Conservation (phyloP, 2,113 vertebrate species). For the Gracilinanus agilis region DNA sequence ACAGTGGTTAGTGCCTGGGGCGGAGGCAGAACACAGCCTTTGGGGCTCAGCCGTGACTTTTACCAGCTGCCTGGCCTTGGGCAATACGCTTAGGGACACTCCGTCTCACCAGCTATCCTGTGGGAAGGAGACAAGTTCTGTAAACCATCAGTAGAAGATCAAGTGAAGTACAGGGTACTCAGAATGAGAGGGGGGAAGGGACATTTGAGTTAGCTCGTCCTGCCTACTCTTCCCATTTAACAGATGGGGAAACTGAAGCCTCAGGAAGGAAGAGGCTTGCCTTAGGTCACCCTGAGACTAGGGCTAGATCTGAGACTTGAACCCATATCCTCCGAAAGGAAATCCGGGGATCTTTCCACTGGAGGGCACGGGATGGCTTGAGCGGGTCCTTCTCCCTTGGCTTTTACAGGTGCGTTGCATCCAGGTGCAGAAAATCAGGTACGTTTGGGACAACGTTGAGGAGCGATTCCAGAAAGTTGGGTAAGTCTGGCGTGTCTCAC, state of each 20-base stretch:
- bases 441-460: slow-evolving; percentile 81
- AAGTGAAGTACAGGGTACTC: neutral
- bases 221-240: neutral
- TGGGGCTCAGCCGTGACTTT: neutral
- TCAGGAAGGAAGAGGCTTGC: neutral
- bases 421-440: slow-evolving; percentile 85
- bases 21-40: neutral
- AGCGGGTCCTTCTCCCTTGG: slow-evolving; percentile 19
- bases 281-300: neutral
- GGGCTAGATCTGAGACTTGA: neutral
- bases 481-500: slow-evolving; percentile 72
- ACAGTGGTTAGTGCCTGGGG: neutral
- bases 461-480: slow-evolving; percentile 83
- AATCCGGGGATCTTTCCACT: neutral
- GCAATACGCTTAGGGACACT: neutral
- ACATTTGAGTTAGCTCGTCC: neutral
- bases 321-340: neutral
- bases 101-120: neutral
- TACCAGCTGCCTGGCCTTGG: neutral
- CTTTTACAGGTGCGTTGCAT: slow-evolving; percentile 81
- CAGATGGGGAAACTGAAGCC: neutral
- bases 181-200: neutral
- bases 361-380: neutral
- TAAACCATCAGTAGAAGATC: neutral
- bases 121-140: neutral